Base-by-base conservation (phyloP, 2,797 vertebrate genomes). In the Cyprinodon diabolis region DNA sequence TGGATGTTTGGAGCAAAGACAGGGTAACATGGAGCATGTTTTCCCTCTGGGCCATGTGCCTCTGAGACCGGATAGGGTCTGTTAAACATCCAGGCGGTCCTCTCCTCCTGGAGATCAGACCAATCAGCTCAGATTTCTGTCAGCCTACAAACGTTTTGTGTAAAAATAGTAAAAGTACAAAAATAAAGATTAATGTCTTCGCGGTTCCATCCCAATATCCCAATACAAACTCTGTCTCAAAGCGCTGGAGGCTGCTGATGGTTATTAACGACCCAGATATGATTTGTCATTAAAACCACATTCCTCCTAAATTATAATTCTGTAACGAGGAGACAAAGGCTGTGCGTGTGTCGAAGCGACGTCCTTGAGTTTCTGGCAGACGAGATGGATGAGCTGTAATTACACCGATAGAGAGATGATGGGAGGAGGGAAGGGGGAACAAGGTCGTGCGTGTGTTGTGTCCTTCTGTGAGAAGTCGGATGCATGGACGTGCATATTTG, bases 361-460 rank as follows among this genome's bases (percentile, higher is more conserved):
- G 89, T 86, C 89, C 89, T 92, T 91, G 88, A 84, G 70, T 82
- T 77, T 57, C 70, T 87, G 91, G 82, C 89, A 91, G 86, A 76
- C 17, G 67, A 91, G 91, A 93, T 90, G 86, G 89, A 92, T 92
- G 92, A 87, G 84, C 75, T 86, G 89, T 91, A 91, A 92, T 92
- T 91, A 91, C 89, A 69, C 81, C 76, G 89, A 91, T 90, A 75
- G 89, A 89, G 84, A 89, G 87, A 90, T 86, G 90, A 91, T 89
- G 56, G 75, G 78, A 85, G 86, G 83, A 86, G 69, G 68, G 43
- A 76, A 83, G 72, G 58, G 78, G 83, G 48, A 86, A 85, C 86
- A 89, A 91, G 89, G 91, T 90, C 71, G 72, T 21, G 76, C 51
- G 40, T 78, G 82, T 73, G 2, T 84, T 13, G 77, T 68, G 90